Base-by-base conservation (phyloP, 2,113 vertebrate genomes). In the Vulpes lagopus region DNA sequence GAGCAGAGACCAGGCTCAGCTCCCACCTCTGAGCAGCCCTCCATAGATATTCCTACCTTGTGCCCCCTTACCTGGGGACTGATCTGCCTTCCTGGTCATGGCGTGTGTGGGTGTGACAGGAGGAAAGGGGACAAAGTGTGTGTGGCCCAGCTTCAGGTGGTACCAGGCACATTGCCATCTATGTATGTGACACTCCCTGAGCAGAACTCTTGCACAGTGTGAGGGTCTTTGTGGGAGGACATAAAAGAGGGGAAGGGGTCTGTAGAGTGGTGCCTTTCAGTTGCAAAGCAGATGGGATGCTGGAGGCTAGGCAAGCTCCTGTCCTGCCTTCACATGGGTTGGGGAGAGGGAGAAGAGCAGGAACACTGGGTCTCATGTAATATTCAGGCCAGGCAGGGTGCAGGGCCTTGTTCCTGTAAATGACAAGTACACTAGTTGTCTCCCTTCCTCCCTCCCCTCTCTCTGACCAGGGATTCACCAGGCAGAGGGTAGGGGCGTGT, bases 381-480 rank as follows among this genome's bases (percentile, higher is more conserved):
- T 30, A 55, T 49, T 91, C 67, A 84, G 84, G 51, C 86, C 89
- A n/a, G 79, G 87, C 0, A 16, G 84, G 62, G 76, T 81, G 23
- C 64, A 62, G 69, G 62, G 84, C 79, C 78, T 76, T 97, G 95
- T 90, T 95, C 80, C 51, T 71, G 3, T 85, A 93, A 86, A 22
- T 91, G 80, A 81, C 4, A 64, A 95, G 35, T 12, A 35, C 57
- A 17, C 2, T 11, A 25, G 65, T 23, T 89, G 76, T 55, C 51
- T 95, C n/a, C 51, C 67, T 86, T 17, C 67, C 51, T 59, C n/a
- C 78, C 22, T 80, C 57, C 80, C 90, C 64, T 67, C 8, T 38
- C 92, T 88, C 27, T 6, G 55, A 57, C 60, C 74, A 60, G 90
- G 32, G 59, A 51, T 22, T 71, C 22, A 5, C 15, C 38, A 71